Evolutionary conservation across 2,888 invertebrate species (phyloP), one percentile per base, ranked within the genome.

Genomic region (Platycheirus albimanus): DNA sequence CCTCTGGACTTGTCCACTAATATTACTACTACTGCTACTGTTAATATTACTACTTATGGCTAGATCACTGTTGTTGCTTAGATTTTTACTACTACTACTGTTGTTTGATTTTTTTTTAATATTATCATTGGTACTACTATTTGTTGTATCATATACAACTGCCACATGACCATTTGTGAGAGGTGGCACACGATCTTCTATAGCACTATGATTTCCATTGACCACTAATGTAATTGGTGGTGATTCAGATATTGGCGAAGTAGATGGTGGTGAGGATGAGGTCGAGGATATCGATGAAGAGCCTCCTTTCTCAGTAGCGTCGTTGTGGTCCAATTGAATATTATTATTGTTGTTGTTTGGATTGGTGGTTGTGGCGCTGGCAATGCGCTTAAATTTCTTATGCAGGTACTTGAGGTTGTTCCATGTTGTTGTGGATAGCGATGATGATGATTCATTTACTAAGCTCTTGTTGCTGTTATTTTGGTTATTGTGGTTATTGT

Each of bases 331-430:
- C 45, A 66, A 54, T 66, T 80, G 58, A 51, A 33, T 33, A 33
- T 75, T 80, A 56, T 56, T 61, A 15, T 38, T 71, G 45, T 28
- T 75, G 17, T 84, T 78, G 8, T 72, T 85, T 74, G 91, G 47
- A 51, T 38, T 77, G 19, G 85, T 78, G 11, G 79, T 85, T 71
- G 91, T 91, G 85, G 92, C 91, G 88, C 93, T 94, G 90, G 95
- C 96, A 92, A 96, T 94, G 91, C 97, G 96, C 92, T 97, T 97
- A 91, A 97, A 97, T 91, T 97, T 97, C 91, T 97, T 97, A 91
- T 97, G 97, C 90, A 96, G 93, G 92, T 97, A 97, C 91, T 95
- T 95, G 88, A 93, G 93, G 88, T 94, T 94, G 91, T 93, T 93
- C 87, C 89, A 89, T 71, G 85, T 79, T 71, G 85, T 64, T 58